Evolutionary conservation across 2,797 vertebrate species (phyloP).

Genomic region (Novumbra hubbsi): DNA sequence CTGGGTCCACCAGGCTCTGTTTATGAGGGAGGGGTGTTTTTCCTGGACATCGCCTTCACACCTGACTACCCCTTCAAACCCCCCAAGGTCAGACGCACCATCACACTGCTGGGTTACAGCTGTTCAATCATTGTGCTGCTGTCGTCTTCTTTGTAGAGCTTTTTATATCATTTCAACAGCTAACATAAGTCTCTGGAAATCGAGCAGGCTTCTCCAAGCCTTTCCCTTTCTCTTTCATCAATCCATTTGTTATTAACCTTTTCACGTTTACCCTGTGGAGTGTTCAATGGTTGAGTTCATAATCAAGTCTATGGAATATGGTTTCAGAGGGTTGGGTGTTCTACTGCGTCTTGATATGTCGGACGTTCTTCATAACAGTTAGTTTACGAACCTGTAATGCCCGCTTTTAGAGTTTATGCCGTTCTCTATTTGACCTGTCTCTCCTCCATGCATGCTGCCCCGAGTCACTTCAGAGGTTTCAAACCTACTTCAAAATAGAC

Average conservation of each 20-base stretch:
- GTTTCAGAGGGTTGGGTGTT: not conserved
- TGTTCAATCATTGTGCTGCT: not conserved
- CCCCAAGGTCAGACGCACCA: conserved; percentile 78
- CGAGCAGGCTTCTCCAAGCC: not conserved
- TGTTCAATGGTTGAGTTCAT: conserved; percentile 32
- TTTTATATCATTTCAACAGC: not conserved
- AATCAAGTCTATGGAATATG: conserved; percentile 25
- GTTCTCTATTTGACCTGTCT: too few relatives aligned
- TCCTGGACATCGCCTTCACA: conserved; percentile 87
- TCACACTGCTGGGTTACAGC: not conserved
- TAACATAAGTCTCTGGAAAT: not conserved
- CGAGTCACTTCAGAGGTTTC: too few relatives aligned
- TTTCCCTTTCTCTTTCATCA: conserved; percentile 14
- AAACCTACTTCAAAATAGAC: too few relatives aligned
- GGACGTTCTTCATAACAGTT: too few relatives aligned
- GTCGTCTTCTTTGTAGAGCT: not conserved
- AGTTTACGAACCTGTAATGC: too few relatives aligned
- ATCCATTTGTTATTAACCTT: conserved; percentile 12
- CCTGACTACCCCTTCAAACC: conserved; percentile 91
- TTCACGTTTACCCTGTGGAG: conserved; percentile 5
- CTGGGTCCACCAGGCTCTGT: conserved; percentile 87
- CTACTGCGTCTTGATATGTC: too few relatives aligned
- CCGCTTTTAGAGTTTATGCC: too few relatives aligned
- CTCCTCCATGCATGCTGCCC: too few relatives aligned
- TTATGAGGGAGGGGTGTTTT: conserved; percentile 88